A percentile compares a stretch with the other conserved stretches of the same genome.
phyloP scores from a whole-genome alignment of 1,140 invertebrate species.

The Trypoxylus dichotomus region DNA sequence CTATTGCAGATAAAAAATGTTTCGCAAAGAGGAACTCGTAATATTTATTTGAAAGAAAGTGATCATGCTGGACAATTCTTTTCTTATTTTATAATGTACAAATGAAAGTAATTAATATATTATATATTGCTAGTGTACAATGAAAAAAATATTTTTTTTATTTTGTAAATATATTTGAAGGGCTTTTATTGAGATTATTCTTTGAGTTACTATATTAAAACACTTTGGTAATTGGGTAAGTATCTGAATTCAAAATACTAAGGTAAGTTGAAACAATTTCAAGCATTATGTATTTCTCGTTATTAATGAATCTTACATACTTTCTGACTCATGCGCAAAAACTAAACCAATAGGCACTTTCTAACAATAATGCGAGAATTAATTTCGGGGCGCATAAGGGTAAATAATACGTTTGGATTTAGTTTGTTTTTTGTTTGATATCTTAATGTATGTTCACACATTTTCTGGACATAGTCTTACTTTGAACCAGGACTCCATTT shows the following conservation, averaged over 20 bases:
- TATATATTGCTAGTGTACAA: constrained; percentile 31
- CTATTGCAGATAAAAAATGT: constrained; percentile 13
- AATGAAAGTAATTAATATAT: constrained; percentile 32
- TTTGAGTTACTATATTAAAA: not conserved
- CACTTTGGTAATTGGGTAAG: not conserved
- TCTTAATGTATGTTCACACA: no score
- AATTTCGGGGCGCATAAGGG: no score
- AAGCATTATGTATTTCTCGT: no score
- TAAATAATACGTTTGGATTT: no score
- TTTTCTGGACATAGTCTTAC: no score
- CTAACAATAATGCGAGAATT: no score
- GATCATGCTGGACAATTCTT: constrained; percentile 23
- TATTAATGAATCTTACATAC: no score
- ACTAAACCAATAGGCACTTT: no score
- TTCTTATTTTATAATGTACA: constrained; percentile 32
- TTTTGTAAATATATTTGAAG: constrained; percentile 24
- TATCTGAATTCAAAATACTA: not conserved
- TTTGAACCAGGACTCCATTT: no score
- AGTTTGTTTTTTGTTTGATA: no score
- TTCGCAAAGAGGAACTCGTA: constrained; percentile 7
- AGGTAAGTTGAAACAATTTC: not conserved
- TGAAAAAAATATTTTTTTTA: constrained; percentile 28
- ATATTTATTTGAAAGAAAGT: constrained; percentile 21
- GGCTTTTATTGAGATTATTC: constrained; percentile 19
- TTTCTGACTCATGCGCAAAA: no score